Evolutionary conservation across 2,888 invertebrate genomes (phyloP), one percentile per base, ranked within the genome.

Genomic region (Aspidiotus destructor): DNA sequence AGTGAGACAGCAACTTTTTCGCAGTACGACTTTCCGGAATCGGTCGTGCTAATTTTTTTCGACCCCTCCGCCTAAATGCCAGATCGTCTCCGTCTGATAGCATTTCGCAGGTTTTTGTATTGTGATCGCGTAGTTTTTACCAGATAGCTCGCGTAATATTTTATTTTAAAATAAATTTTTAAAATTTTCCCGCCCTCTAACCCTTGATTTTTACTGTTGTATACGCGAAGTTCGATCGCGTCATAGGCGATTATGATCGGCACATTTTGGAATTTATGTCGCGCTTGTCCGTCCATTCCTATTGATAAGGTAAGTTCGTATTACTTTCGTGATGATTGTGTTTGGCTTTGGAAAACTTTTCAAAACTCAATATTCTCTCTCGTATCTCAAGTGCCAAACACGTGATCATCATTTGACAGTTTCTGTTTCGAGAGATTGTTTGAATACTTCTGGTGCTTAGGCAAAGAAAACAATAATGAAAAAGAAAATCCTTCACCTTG

Each of bases 201-300:
- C 1, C 16, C 16, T 16, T 9, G 2, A 16, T 55, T 55, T 55
- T 55, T 55, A 16, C 16, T 2, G 13, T 17, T 55, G 9, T 55
- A n/a, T 55, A 1, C 55, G n/a, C 55, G 17, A 13, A 13, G 58
- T 28, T 28, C 28, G 28, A 28, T 28, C 28, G 28, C 28, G 28
- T 28, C 11, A 48, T 48, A 15, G 52, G 17, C 58, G 58, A 58
- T 61, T 83, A 93, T 93, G 93, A 92, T 93, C 85, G 92, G 92
- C 82, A 92, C 92, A 84, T 92, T 93, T 84, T 92, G 92, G 92
- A 93, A 92, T 83, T 83, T 93, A 83, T 93, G 93, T 83, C 88
- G 92, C 82, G 91, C 92, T 84, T 93, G 93, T 84, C 93, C 92
- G 80, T 91, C 92, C 82, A 91, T 92, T 91, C 92, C 92, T 80